Evolutionary conservation across 2,113 vertebrate genomes (phyloP), one percentile per base, ranked within the genome.

Genomic region (Atlantisia rogersi): DNA sequence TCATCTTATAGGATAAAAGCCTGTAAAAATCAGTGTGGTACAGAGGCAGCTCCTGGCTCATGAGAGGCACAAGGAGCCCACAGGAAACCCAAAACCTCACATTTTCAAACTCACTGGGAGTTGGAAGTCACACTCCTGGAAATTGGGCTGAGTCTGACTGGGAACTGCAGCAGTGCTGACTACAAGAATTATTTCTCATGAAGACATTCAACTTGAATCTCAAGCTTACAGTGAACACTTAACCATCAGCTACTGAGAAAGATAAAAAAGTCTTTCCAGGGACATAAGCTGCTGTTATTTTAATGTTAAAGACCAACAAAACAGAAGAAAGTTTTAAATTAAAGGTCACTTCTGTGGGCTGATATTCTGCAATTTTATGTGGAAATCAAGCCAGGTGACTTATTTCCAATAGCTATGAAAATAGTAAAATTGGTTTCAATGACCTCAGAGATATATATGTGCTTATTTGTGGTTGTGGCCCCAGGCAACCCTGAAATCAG

Each of bases 351-450:
- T 83, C 69, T 81, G 42, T 21, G 73, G 73, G n/a, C 8, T 86
- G 21, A 68, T 81, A 83, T 60, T 87, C 77, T 87, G 28, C n/a
- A 79, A 84, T 64, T 92, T 75, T 78, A 83, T 17, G 3, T 35
- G 71, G 59, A 90, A 76, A 81, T 94, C 84, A 96, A 91, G 76
- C 42, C 71, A 91, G 73, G 83, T 73, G 84, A 95, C 78, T 86
- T 69, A 78, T 82, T 95, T 95, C n/a, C 55, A 91, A 85, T 91
- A 73, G 76, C 60, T 83, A 75, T 90, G 90, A 52, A 92, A 77
- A 92, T 52, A 94, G 42, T 75, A 97, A 97, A 96, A 88, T 48
- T 83, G 35, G 78, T 71, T 94, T 65, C 86, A 92, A 77, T 93
- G 93, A 96, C 74, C 56, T 95, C 82, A 94, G 78, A 92, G 46